Evolutionary conservation across 2,113 vertebrate species (phyloP), one percentile per base, ranked within the genome.

Genomic region (Nothocercus nigrocapillus): DNA sequence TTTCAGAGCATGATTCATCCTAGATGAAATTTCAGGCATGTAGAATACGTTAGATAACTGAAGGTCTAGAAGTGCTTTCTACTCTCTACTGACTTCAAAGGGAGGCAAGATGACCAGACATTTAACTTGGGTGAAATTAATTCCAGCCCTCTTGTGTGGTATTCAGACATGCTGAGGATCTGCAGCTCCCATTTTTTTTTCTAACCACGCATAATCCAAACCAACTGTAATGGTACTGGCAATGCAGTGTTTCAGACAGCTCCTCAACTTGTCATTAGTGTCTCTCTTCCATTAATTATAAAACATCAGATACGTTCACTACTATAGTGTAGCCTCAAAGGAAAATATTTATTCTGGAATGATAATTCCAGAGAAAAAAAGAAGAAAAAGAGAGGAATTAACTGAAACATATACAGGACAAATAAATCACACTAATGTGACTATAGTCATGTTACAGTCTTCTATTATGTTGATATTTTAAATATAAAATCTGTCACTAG

Each of bases 71-170:
- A 90, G 51, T 27, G 47, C 64, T 82, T 68, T 58, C 34, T 76
- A 66, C 62, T 51, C 51, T 79, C 18, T 53, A 51, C 69, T 34
- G 53, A 95, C 90, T 92, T 93, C 89, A 97, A 94, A 93, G 86
- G 74, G 14, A 92, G 13, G 62, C 7, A 32, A 89, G 66, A 8
- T 76, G 62, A 88, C 78, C 66, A 72, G 83, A 75, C 61, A 74
- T 53, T 8, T 78, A 40, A 83, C 32, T 78, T 27, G 3, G 8
- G 34, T 6, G 42, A 95, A 94, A 93, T 92, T 84, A 82, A 80
- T 89, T 93, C 89, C 80, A 95, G 86, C 20, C 18, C 32, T 84
- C 73, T 9, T 54, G 38, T 49, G 32, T 16, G 47, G 82, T 22
- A 75, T 38, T 82, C 61, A 72, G 56, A 62, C 13, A 13, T 0